These are phyloP conservation scores for Sicus ferrugineus DNA, from an alignment of 2,888 invertebrate genomes.

Conservation along the genomic window DNA sequence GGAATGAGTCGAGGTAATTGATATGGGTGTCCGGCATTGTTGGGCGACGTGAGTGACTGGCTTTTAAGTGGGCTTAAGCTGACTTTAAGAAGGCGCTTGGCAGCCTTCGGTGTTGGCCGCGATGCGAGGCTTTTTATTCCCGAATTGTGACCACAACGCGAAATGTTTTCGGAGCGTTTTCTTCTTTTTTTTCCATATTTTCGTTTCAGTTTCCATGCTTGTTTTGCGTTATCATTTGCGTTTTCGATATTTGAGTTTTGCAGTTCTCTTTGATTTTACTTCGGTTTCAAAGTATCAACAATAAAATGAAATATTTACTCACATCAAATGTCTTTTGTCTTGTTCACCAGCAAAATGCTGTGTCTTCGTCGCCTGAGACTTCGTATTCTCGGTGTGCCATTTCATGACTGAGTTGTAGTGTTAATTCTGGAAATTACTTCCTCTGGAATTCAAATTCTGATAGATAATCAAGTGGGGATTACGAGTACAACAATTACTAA, in stretches of 20 bases:
- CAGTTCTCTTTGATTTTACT: slow-evolving; percentile 45
- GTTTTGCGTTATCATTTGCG: slow-evolving; percentile 33
- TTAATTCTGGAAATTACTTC: no score
- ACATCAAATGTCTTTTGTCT: slow-evolving; percentile 64
- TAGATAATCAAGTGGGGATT: no score
- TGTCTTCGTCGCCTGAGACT: slow-evolving; percentile 9
- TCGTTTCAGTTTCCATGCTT: slow-evolving; percentile 2
- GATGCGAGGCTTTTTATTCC: neutral
- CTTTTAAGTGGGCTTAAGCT: slow-evolving; percentile 31
- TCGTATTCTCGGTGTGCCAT: no score
- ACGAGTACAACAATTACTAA: no score
- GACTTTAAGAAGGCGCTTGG: slow-evolving; percentile 27
- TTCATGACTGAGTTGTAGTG: no score
- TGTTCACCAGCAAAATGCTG: slow-evolving; percentile 58
- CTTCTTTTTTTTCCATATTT: slow-evolving; percentile 20
- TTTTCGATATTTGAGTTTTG: slow-evolving; percentile 16
- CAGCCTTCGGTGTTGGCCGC: slow-evolving; percentile 12
- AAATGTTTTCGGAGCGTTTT: neutral
- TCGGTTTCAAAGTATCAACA: slow-evolving; percentile 38
- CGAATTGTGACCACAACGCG: neutral
- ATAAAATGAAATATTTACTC: slow-evolving; percentile 55
- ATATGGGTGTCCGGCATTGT: slow-evolving; percentile 55
- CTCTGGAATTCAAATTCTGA: no score
- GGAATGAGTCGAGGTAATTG: slow-evolving; percentile 62
- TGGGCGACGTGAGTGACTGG: slow-evolving; percentile 32